Conservation (phyloP, 2,113 vertebrate species). For the Eira barbara region DNA sequence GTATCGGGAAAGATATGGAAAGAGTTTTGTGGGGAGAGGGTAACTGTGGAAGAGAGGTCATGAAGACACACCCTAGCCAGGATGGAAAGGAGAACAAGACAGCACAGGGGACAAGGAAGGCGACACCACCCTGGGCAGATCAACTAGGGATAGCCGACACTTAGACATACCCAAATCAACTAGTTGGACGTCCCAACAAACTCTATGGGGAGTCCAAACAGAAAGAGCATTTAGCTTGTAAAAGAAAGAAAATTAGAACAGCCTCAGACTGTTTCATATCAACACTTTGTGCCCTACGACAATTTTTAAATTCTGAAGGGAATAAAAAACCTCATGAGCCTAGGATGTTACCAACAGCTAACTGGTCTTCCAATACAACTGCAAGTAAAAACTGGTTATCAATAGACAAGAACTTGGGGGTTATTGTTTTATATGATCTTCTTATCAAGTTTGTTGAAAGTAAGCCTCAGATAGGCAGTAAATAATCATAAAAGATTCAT, state of each 20-base stretch:
- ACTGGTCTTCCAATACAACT: background rate
- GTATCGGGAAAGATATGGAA: background rate
- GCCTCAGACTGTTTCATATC: background rate
- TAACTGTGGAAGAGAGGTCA: background rate
- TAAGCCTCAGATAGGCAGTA: background rate
- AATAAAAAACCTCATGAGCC: background rate
- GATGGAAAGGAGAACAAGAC: background rate
- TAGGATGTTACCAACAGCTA: background rate
- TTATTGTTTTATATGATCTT: background rate
- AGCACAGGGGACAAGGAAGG: background rate
- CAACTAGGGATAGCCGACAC: background rate
- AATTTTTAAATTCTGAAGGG: background rate
- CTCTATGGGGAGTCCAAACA: background rate
- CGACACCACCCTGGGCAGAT: too few relatives aligned
- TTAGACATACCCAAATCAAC: too few relatives aligned
- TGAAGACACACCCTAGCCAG: too few relatives aligned
- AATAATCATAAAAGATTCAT: background rate
- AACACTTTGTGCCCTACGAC: background rate
- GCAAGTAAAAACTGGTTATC: background rate
- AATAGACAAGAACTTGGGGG: background rate
- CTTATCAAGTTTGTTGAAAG: background rate
- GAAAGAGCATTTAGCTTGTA: background rate
- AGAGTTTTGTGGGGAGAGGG: background rate
- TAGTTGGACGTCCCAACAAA: background rate
- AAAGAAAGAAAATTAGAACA: background rate